A percentile compares a stretch with the other conserved stretches of the same genome.
These are phyloP conservation scores for Mustela lutreola DNA, from an alignment of 2,113 vertebrate genomes.

Conservation along the genomic window DNA sequence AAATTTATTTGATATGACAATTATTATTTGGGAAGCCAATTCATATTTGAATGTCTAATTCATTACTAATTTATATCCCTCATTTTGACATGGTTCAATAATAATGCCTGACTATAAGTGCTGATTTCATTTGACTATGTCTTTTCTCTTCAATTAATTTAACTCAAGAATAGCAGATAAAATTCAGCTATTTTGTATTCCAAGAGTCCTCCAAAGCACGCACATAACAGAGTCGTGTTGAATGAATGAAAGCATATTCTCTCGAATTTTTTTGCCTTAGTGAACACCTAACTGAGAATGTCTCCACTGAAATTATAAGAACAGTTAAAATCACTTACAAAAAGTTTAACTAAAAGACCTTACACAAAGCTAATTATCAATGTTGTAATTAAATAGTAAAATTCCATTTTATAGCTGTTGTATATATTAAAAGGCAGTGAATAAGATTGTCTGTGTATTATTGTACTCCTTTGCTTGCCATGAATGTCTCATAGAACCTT, in stretches of 20 bases:
- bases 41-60: slow-evolving; percentile 46
- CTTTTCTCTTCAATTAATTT: background rate
- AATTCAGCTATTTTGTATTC: background rate
- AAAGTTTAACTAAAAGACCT: background rate
- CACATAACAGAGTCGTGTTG: background rate
- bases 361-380: background rate
- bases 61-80: background rate
- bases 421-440: background rate
- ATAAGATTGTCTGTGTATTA: background rate
- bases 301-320: slow-evolving; percentile 35
- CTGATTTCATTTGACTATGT: slow-evolving; percentile 30
- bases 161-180: background rate
- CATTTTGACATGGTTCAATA: background rate
- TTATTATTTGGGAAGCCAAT: background rate
- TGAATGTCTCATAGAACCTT: background rate
- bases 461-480: background rate
- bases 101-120: background rate
- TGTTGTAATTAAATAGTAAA: background rate
- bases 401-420: background rate
- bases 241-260: background rate
- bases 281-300: background rate
- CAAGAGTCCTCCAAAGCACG: background rate
- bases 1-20: slow-evolving; percentile 37
- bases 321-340: slow-evolving; percentile 14
- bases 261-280: background rate